These are phyloP conservation scores for Lytechinus pictus DNA, from an alignment of 35 echinoderm and acorn worm species.

Conservation along the genomic window DNA sequence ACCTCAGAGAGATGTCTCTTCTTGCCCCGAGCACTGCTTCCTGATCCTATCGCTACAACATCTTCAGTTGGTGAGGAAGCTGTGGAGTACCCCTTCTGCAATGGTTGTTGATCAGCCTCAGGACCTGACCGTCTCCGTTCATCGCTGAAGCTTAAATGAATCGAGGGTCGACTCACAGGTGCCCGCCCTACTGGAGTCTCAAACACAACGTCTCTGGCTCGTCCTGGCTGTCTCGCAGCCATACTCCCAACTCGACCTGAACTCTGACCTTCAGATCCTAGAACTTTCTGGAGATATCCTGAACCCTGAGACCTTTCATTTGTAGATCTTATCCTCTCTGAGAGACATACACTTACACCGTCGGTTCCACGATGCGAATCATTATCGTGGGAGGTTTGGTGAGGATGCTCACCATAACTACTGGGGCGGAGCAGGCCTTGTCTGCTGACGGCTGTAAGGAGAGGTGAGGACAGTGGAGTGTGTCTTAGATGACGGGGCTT, in stretches of 20 bases:
- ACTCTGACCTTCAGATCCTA: neutral
- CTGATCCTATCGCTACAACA: neutral
- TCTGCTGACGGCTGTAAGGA: neutral
- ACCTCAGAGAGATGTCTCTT: conserved; percentile 26
- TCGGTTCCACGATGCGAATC: neutral
- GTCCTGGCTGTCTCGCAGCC: neutral
- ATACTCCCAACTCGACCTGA: neutral
- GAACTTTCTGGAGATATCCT: neutral
- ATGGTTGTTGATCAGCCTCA: neutral
- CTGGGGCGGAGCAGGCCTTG: neutral
- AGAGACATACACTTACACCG: neutral
- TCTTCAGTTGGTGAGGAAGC: neutral
- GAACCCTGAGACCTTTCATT: neutral
- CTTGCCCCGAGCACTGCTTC: neutral
- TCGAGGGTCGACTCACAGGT: neutral
- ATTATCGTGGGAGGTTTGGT: neutral
- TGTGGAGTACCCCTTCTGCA: neutral
- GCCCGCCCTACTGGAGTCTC: conserved; percentile 28
- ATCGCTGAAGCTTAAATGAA: neutral
- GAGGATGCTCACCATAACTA: neutral
- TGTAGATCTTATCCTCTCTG: neutral
- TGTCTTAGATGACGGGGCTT: neutral
- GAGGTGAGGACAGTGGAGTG: neutral
- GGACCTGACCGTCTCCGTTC: neutral
- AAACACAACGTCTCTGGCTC: conserved; percentile 14